phyloP scores from a whole-genome alignment of 2,888 invertebrate species.

The Laothoe populi region DNA sequence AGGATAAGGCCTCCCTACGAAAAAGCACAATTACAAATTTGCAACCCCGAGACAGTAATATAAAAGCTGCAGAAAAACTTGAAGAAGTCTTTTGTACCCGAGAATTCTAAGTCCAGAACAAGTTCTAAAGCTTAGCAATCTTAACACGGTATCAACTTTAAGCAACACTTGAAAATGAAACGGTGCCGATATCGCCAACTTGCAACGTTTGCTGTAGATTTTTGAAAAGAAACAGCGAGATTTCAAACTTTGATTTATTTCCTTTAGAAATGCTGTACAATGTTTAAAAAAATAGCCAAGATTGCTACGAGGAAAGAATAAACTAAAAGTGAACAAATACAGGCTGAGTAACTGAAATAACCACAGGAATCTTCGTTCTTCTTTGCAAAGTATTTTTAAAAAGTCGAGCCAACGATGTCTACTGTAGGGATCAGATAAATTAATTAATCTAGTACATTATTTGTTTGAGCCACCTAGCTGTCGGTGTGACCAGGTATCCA shows the following conservation, averaged over 20 bases:
- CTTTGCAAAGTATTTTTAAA: too few relatives aligned
- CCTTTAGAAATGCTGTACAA: neutral
- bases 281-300: too few relatives aligned
- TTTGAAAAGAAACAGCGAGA: neutral
- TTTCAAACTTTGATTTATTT: conserved; percentile 17
- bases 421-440: too few relatives aligned
- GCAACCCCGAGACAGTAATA: neutral
- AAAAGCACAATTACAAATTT: neutral
- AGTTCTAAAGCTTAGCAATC: conserved; percentile 27
- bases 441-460: too few relatives aligned
- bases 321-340: too few relatives aligned
- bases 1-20: too few relatives aligned
- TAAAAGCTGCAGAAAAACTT: neutral
- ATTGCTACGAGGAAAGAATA: too few relatives aligned
- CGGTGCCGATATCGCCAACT: conserved; percentile 58
- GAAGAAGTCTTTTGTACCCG: neutral
- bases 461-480: too few relatives aligned
- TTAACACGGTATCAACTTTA: conserved; percentile 36
- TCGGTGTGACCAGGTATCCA: too few relatives aligned
- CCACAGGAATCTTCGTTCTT: too few relatives aligned
- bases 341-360: too few relatives aligned
- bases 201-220: conserved; percentile 52
- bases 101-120: conserved; percentile 16
- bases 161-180: conserved; percentile 53
- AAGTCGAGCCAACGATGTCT: too few relatives aligned